Conservation (phyloP, 2,113 vertebrate genomes). For the Leucopsar rothschildi region DNA sequence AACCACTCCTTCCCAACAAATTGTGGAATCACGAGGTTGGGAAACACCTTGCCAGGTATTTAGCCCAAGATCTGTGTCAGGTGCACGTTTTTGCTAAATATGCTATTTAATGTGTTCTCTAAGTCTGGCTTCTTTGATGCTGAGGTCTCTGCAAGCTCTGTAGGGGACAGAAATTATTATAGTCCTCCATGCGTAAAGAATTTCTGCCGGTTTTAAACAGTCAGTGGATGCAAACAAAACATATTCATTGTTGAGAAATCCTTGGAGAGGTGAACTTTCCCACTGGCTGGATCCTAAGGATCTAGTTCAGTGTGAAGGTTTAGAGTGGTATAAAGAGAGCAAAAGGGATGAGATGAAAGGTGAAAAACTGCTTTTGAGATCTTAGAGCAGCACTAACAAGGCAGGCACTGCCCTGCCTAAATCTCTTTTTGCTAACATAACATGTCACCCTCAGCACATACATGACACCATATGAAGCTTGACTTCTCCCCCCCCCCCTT, state of each 20-base stretch:
- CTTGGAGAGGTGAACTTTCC: neutral
- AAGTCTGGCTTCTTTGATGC: neutral
- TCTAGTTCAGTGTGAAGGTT: neutral
- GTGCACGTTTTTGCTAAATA: neutral
- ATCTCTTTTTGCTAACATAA: neutral
- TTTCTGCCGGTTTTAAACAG: neutral
- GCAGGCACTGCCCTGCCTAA: neutral
- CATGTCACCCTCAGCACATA: neutral
- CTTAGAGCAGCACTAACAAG: neutral
- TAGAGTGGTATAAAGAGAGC: neutral
- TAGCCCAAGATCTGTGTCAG: neutral
- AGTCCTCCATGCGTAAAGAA: neutral
- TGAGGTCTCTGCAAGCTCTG: neutral
- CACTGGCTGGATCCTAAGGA: neutral
- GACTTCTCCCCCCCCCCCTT: fast-evolving
- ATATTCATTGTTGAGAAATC: neutral
- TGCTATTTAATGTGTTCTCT: neutral
- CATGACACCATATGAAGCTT: fast-evolving
- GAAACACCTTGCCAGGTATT: neutral
- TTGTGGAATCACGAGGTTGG: neutral
- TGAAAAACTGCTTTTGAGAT: neutral
- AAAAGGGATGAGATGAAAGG: neutral
- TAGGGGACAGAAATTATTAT: neutral
- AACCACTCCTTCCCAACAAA: neutral
- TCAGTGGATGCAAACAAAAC: neutral